Evolutionary conservation across 2,888 invertebrate genomes (phyloP).

Genomic region (Crocallis elinguaria): DNA sequence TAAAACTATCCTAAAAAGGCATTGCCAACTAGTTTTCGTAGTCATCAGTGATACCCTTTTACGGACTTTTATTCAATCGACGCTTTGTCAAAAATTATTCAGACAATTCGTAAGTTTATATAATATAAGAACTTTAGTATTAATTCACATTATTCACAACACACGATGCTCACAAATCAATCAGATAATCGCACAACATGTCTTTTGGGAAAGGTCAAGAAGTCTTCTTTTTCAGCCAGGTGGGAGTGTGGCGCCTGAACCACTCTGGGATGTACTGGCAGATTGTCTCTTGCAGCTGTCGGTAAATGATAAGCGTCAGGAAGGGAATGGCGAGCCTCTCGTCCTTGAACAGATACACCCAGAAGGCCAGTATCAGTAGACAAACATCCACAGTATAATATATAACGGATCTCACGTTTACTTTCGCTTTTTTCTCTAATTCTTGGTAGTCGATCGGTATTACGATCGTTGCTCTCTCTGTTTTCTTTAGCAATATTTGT

Average conservation of each 20-base stretch:
- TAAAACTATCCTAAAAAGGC: conserved; percentile 43
- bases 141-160: conserved; percentile 70
- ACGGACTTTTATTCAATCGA: conserved; percentile 4
- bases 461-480: conserved; percentile 75
- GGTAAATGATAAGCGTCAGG: conserved; percentile 89
- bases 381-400: conserved; percentile 91
- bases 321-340: conserved; percentile 92
- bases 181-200: conserved; percentile 68
- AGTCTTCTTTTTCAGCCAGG: conserved; percentile 74
- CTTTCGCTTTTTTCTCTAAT: conserved; percentile 86
- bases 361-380: conserved; percentile 90
- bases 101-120: conserved; percentile 53
- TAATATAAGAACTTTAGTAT: conserved; percentile 51
- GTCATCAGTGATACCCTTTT: conserved; percentile 17
- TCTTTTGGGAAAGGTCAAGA: conserved; percentile 77
- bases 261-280: conserved; percentile 84
- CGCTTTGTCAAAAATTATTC: conserved; percentile 42
- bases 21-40: conserved; percentile 70
- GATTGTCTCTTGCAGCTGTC: conserved; percentile 89
- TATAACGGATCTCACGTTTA: conserved; percentile 87
- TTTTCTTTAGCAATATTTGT: conserved; percentile 67
- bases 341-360: conserved; percentile 92
- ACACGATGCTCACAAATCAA: conserved; percentile 71
- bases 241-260: conserved; percentile 72
- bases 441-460: conserved; percentile 82